Evolutionary conservation across 1,140 invertebrate genomes (phyloP), one percentile per base, ranked within the genome.

Genomic region (Protaetia brevitarsis): DNA sequence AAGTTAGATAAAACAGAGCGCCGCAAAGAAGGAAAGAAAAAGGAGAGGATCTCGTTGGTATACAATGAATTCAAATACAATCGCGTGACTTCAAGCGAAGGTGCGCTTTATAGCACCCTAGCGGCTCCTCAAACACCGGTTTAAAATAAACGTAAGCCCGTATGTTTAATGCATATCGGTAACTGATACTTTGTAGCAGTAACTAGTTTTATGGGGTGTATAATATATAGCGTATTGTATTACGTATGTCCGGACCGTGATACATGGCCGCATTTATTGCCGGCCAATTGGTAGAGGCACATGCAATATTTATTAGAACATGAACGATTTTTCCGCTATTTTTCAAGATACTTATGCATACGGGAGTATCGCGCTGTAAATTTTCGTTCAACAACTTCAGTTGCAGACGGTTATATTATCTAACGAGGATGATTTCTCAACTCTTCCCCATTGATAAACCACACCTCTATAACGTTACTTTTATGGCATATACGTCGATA

Each of bases 161-260:
- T 68, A 72, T 72, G 71, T 72, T 71, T 72, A 72, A 72, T 72
- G 71, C 71, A 72, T 70, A 70, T 72, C 66, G 66, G 67, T 72
- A 71, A 72, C 65, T 66, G 69, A 69, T 69, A 69, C 69, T 70
- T 67, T 69, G 69, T 68, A 67, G 65, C 71, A 68, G 69, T 71
- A 71, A 72, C 71, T 72, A 72, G 71, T 72, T 72, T 69, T 69
- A 67, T 71, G 64, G 67, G 69, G 71, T 72, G 69, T 68, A 71
- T 72, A 72, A 72, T 70, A 71, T 71, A 72, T 64, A 64, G 67
- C 64, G 67, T 71, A 72, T 72, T 72, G 71, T 72, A 63, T 72
- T 72, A 68, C 71, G 67, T 70, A 66, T 72, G 71, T 71, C 67
- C 66, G 31, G 5, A 63, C 63, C 68, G 71, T 72, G 71, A 72